Conservation (phyloP, 2,888 invertebrate species). For the Pandemis cinnamomeana region DNA sequence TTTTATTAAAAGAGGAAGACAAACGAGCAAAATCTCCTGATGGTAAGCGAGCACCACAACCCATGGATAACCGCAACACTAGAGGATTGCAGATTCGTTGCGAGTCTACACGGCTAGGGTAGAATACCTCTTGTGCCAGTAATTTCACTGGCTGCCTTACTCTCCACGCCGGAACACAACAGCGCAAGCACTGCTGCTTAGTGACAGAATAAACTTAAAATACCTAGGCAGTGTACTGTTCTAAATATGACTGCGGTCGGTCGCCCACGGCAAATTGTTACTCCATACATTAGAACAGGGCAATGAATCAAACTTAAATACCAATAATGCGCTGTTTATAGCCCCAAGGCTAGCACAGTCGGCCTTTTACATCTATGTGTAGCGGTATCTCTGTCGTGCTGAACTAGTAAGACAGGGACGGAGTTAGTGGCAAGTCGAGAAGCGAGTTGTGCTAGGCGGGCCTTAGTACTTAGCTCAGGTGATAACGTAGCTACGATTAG, state of each 20-base stretch:
- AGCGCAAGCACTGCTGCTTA: too few relatives aligned
- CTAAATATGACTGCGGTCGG: neutral
- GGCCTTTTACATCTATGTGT: neutral
- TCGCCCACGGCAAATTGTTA: constrained; percentile 31
- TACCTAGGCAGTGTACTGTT: neutral
- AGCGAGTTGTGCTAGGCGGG: neutral
- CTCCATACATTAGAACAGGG: constrained; percentile 30
- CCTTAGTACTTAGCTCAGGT: constrained; percentile 14
- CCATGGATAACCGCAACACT: too few relatives aligned
- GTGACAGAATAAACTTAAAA: neutral
- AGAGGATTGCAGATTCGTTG: too few relatives aligned
- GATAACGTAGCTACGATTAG: constrained; percentile 22
- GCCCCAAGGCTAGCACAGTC: neutral
- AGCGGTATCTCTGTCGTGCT: neutral
- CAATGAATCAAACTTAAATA: constrained; percentile 40
- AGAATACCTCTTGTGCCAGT: too few relatives aligned
- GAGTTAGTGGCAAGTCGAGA: neutral
- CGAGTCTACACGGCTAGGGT: too few relatives aligned
- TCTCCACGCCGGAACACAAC: too few relatives aligned
- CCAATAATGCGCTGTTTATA: constrained; percentile 34
- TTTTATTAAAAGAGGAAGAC: too few relatives aligned
- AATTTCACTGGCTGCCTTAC: too few relatives aligned
- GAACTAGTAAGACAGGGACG: neutral
- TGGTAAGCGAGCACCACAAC: neutral
- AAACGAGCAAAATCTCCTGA: too few relatives aligned